phyloP scores from a whole-genome alignment of 1,140 invertebrate species.

The Pogonomyrmex barbatus region DNA sequence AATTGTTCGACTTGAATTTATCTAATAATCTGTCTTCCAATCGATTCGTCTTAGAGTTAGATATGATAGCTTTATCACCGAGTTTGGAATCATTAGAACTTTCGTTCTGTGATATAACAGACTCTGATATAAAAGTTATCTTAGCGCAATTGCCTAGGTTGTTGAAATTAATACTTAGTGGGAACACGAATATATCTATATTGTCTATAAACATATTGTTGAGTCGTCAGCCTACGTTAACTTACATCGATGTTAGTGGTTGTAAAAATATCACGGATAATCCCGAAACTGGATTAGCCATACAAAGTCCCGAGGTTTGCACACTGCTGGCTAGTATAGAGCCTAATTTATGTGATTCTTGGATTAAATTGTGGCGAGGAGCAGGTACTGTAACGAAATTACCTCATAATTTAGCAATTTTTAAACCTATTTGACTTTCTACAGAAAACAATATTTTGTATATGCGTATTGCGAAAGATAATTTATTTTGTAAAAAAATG shows the following conservation, averaged over 20 bases:
- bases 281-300: constrained; percentile 70
- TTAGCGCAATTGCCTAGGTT: constrained; percentile 78
- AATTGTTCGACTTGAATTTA: constrained; percentile 82
- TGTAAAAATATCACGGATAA: constrained; percentile 74
- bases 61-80: constrained; percentile 67
- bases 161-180: constrained; percentile 78
- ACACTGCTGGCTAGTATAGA: constrained; percentile 80
- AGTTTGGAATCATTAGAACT: constrained; percentile 82
- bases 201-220: constrained; percentile 77
- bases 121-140: constrained; percentile 79
- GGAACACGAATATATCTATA: constrained; percentile 80
- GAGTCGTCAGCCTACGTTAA: constrained; percentile 77
- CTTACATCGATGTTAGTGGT: constrained; percentile 79
- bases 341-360: constrained; percentile 73
- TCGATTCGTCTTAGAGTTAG: constrained; percentile 28
- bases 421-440: constrained; percentile 76
- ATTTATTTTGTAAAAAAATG: constrained; percentile 27
- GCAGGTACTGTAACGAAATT: constrained; percentile 74
- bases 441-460: constrained; percentile 1
- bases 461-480: background rate
- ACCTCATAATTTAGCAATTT: constrained; percentile 78
- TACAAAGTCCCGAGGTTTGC: constrained; percentile 79
- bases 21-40: constrained; percentile 73
- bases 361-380: constrained; percentile 81
- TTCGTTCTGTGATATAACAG: constrained; percentile 78